These are phyloP conservation scores for Zygaena filipendulae DNA, from an alignment of 2,888 invertebrate genomes.

Conservation along the genomic window DNA sequence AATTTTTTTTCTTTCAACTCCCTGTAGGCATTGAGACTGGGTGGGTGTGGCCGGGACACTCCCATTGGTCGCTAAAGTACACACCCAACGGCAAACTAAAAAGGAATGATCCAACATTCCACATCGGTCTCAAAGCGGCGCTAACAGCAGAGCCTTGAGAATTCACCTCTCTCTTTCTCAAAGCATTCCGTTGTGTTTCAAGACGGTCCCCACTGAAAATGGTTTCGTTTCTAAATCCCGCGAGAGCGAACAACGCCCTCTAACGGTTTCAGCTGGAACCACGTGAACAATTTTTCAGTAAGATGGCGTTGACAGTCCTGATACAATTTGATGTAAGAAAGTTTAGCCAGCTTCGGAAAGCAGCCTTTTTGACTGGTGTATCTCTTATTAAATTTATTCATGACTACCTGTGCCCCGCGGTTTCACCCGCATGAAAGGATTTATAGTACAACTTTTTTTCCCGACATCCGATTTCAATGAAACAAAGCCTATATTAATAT, in stretches of 20 bases:
- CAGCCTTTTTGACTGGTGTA: constrained; percentile 5
- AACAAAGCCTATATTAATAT: no score
- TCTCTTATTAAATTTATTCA: no score
- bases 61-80: constrained; percentile 46
- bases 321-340: constrained; percentile 9
- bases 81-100: constrained; percentile 51
- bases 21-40: constrained; percentile 63
- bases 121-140: constrained; percentile 30
- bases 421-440: no score
- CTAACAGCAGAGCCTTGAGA: constrained; percentile 54
- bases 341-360: no score
- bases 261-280: constrained; percentile 25
- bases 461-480: no score
- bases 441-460: no score
- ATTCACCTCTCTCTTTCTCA: constrained; percentile 62
- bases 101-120: constrained; percentile 37
- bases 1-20: constrained; percentile 57
- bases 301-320: constrained; percentile 47
- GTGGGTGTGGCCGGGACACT: constrained; percentile 51
- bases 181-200: constrained; percentile 38
- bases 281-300: constrained; percentile 22
- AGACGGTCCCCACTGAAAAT: constrained; percentile 54
- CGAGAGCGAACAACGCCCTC: constrained; percentile 39
- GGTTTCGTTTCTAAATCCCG: constrained; percentile 41
- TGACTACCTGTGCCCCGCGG: no score